Conservation (phyloP, 2,888 invertebrate species). For the Archaeoteleia sp. region DNA sequence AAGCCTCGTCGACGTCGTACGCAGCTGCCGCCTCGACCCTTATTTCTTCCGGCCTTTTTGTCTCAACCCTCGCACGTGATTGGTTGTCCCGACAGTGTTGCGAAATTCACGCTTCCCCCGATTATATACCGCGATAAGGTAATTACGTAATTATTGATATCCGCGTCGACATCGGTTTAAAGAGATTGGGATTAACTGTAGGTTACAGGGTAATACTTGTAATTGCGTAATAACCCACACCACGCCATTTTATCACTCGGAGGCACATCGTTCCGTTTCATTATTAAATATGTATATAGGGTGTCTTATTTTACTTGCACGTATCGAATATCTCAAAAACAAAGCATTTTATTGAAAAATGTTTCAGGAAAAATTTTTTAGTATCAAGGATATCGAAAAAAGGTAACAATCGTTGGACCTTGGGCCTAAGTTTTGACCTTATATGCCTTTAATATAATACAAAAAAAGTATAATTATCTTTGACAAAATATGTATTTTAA, state of each 20-base stretch:
- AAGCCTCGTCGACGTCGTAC: constrained; percentile 10
- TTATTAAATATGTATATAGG: too few relatives aligned
- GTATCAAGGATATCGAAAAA: too few relatives aligned
- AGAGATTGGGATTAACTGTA: constrained; percentile 26
- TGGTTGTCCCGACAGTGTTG: constrained; percentile 26
- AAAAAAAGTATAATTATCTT: too few relatives aligned
- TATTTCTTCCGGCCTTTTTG: constrained; percentile 28
- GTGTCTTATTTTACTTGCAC: too few relatives aligned
- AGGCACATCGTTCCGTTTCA: neutral
- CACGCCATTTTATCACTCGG: neutral
- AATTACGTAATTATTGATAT: constrained; percentile 32
- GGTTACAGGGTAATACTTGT: constrained; percentile 13
- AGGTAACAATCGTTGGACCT: too few relatives aligned
- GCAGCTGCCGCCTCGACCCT: constrained; percentile 20
- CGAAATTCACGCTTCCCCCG: neutral
- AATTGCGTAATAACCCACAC: constrained; percentile 21
- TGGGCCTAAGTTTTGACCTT: too few relatives aligned
- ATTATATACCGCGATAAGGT: neutral
- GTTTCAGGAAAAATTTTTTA: too few relatives aligned
- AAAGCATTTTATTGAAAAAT: too few relatives aligned
- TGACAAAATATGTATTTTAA: too few relatives aligned
- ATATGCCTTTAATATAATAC: too few relatives aligned
- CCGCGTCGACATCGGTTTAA: constrained; percentile 13
- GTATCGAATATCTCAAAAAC: too few relatives aligned
- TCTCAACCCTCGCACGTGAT: constrained; percentile 30